These are phyloP conservation scores for Hydriomena furcata DNA, from an alignment of 2,888 invertebrate genomes.

Conservation along the genomic window DNA sequence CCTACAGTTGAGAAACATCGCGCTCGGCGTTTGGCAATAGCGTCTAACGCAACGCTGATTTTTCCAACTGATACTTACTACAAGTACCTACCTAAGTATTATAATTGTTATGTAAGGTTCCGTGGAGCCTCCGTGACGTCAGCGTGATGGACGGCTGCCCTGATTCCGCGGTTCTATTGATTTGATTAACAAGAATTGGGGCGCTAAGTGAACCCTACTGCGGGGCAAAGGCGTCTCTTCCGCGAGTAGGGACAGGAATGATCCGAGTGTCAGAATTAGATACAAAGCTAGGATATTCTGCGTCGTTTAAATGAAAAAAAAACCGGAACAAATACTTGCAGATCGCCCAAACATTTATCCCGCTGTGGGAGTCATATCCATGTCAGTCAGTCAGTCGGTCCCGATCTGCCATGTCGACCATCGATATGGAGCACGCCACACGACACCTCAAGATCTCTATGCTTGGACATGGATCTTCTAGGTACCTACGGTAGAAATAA, in stretches of 20 bases:
- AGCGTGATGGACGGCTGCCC: conserved; percentile 5
- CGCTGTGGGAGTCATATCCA: neutral
- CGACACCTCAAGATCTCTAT: neutral
- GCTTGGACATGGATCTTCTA: neutral
- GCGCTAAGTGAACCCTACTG: no score
- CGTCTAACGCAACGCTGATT: conserved; percentile 41
- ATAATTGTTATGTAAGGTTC: conserved; percentile 26
- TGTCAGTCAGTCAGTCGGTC: neutral
- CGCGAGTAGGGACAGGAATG: no score
- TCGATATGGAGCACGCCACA: neutral
- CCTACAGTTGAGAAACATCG: conserved; percentile 33
- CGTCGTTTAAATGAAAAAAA: neutral
- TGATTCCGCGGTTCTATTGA: neutral
- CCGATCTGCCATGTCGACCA: neutral
- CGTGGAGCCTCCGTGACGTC: conserved; percentile 3
- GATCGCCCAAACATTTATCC: conserved; percentile 6
- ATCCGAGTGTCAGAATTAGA: no score
- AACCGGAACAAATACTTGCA: conserved; percentile 7
- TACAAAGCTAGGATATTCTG: no score
- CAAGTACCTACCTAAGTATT: conserved; percentile 12
- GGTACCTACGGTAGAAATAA: neutral
- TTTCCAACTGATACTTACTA: conserved; percentile 27
- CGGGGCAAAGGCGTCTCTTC: no score
- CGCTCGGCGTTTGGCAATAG: conserved; percentile 41
- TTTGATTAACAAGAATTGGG: neutral